Conservation (phyloP, 2,888 invertebrate species). For the Temnothorax rugatulus region DNA sequence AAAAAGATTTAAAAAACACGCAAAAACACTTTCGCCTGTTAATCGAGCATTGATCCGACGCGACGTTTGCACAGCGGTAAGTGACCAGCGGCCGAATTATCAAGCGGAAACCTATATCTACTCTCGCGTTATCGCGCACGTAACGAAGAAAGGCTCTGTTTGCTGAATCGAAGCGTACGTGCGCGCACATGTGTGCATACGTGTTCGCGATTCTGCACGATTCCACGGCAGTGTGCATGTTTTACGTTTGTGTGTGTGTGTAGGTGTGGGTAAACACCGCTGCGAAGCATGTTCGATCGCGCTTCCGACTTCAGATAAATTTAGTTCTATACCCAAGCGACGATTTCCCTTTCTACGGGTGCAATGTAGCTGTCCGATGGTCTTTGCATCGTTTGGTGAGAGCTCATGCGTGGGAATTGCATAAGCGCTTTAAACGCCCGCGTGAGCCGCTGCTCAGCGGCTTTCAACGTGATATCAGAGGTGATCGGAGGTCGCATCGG, state of each 20-base stretch:
- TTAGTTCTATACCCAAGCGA: slow-evolving; percentile 35
- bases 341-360: slow-evolving; percentile 65
- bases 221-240: not conserved
- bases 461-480: slow-evolving; percentile 24
- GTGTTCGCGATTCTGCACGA: not conserved
- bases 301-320: slow-evolving; percentile 62
- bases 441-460: not conserved
- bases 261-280: too few species aligned
- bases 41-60: not conserved
- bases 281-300: not conserved
- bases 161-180: not conserved
- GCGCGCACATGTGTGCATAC: not conserved
- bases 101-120: not conserved
- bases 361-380: slow-evolving; percentile 29
- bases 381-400: slow-evolving; percentile 38
- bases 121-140: not conserved
- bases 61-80: not conserved
- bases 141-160: slow-evolving; percentile 54
- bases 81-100: slow-evolving; percentile 5
- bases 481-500: slow-evolving; percentile 28
- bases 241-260: not conserved
- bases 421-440: slow-evolving; percentile 38
- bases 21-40: not conserved
- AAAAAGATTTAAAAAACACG: not conserved
- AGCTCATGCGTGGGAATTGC: slow-evolving; percentile 40